phyloP scores from a whole-genome alignment of 2,113 vertebrate genomes.

The Lagopus muta region DNA sequence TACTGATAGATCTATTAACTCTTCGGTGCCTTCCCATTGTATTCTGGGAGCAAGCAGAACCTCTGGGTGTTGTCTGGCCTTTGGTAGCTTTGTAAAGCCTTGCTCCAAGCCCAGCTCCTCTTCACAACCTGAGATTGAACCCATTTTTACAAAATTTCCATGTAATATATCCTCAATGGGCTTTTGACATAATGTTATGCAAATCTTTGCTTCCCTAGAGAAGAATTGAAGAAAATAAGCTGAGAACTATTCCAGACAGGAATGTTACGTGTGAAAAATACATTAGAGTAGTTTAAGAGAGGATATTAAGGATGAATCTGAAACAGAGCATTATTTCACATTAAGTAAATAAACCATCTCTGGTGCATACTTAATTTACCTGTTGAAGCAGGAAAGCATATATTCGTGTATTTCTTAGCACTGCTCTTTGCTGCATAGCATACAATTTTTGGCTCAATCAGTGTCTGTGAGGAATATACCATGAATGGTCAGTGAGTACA shows the following conservation, averaged over 20 bases:
- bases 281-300: background rate
- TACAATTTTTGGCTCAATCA: slow-evolving; percentile 26
- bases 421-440: background rate
- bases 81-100: slow-evolving; percentile 5
- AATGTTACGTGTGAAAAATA: background rate
- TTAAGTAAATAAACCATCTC: background rate
- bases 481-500: slow-evolving; percentile 17
- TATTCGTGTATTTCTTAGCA: slow-evolving; percentile 37
- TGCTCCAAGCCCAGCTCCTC: background rate
- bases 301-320: slow-evolving; percentile 11
- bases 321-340: background rate
- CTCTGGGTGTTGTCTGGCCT: background rate
- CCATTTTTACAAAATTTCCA: slow-evolving; percentile 16
- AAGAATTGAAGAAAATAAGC: slow-evolving; percentile 18
- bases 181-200: slow-evolving; percentile 32
- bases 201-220: slow-evolving; percentile 6
- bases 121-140: slow-evolving; percentile 17
- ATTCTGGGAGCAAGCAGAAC: background rate
- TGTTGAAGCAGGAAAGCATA: slow-evolving; percentile 3
- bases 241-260: slow-evolving; percentile 51
- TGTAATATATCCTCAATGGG: background rate
- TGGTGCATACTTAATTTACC: slow-evolving; percentile 17
- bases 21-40: background rate
- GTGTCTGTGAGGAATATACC: background rate
- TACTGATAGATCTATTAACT: background rate